Percentiles rank a stretch among this genome's conserved stretches.
phyloP scores from a whole-genome alignment of 2,113 vertebrate species.

The Austrofundulus limnaeus region DNA sequence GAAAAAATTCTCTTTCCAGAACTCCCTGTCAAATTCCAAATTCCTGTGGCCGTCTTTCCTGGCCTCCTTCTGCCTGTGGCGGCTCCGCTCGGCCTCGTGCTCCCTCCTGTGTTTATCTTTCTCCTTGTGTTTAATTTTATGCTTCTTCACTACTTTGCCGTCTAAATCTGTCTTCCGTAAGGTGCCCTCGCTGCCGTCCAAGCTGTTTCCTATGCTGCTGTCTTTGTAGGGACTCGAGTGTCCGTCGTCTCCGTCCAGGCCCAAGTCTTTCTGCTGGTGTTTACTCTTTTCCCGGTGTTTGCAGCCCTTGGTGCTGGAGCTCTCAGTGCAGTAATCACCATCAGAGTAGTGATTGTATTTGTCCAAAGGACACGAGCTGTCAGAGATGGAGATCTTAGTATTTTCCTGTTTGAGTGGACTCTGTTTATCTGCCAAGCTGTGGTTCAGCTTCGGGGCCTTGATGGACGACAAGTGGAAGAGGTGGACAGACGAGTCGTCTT shows the following conservation, averaged over 20 bases:
- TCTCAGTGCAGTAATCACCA: slow-evolving; percentile 88
- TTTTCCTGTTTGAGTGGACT: slow-evolving; percentile 94
- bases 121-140: slow-evolving; percentile 96
- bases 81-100: slow-evolving; percentile 88
- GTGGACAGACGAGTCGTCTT: slow-evolving; percentile 95
- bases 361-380: slow-evolving; percentile 83
- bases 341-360: slow-evolving; percentile 89
- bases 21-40: slow-evolving; percentile 97
- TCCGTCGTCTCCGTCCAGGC: slow-evolving; percentile 84
- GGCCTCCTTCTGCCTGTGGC: slow-evolving; percentile 86
- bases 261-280: slow-evolving; percentile 89
- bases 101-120: slow-evolving; percentile 94
- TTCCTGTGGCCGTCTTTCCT: slow-evolving; percentile 90
- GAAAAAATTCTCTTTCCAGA: slow-evolving; percentile 99
- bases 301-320: slow-evolving; percentile 89
- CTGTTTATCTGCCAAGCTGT: slow-evolving; percentile 90
- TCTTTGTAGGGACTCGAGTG: slow-evolving; percentile 89
- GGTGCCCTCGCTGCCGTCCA: slow-evolving; percentile 84
- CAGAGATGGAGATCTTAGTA: slow-evolving; percentile 86
- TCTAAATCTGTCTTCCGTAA: slow-evolving; percentile 90
- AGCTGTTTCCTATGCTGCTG: slow-evolving; percentile 80
- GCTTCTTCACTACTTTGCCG: slow-evolving; percentile 94
- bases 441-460: slow-evolving; percentile 92
- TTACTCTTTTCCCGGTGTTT: slow-evolving; percentile 98
- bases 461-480: slow-evolving; percentile 91